A percentile compares a stretch with the other conserved stretches of the same genome.
These are phyloP conservation scores for Todiramphus saurophagus DNA, from an alignment of 2,113 vertebrate genomes.

Conservation along the genomic window DNA sequence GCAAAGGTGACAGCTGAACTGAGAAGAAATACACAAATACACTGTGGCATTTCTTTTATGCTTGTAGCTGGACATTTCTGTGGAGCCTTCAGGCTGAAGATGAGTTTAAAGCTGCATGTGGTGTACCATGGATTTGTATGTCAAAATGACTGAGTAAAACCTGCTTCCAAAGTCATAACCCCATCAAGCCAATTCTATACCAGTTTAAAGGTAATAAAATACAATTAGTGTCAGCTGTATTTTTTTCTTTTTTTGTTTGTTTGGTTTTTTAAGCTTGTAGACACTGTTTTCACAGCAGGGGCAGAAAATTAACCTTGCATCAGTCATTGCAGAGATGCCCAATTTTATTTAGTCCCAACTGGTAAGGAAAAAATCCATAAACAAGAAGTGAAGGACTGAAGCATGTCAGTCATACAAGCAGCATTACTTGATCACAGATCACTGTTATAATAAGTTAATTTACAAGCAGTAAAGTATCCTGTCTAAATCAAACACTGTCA, in stretches of 20 bases:
- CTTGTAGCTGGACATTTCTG: not conserved
- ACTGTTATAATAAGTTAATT: not conserved
- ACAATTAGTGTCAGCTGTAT: not conserved
- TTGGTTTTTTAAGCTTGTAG: not conserved
- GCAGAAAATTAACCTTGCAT: not conserved
- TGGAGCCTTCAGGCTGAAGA: not conserved
- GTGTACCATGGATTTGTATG: not conserved
- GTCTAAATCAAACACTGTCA: not conserved
- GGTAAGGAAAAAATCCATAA: not conserved
- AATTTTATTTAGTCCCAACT: not conserved
- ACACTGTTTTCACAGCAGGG: not conserved
- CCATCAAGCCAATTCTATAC: not conserved
- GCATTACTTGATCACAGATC: not conserved
- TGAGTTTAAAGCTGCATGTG: fast-evolving
- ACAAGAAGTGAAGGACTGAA: not conserved
- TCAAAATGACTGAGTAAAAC: not conserved
- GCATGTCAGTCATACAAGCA: not conserved
- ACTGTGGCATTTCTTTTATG: not conserved
- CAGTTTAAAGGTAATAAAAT: not conserved
- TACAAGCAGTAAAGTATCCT: not conserved
- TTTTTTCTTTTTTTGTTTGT: not conserved
- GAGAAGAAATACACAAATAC: not conserved
- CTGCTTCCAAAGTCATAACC: not conserved
- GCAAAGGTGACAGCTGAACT: not conserved
- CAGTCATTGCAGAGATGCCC: not conserved